Conservation (phyloP, 2,113 vertebrate species). For the Zeus faber region DNA sequence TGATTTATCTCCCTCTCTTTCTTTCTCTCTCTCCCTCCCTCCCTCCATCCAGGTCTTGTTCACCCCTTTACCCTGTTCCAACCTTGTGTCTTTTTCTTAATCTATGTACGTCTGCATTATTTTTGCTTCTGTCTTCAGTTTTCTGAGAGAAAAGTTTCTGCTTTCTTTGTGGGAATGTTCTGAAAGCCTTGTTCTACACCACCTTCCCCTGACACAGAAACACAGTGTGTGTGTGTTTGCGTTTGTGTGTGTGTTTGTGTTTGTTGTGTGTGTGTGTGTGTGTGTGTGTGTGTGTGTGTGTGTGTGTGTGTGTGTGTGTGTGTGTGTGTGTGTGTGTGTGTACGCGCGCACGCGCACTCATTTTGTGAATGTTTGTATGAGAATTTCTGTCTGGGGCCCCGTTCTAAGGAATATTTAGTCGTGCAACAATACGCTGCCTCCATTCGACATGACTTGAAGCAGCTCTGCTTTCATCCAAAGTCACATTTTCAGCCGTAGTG, state of each 20-base stretch:
- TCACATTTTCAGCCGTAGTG: too few species aligned
- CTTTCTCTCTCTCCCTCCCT: conserved; percentile 21
- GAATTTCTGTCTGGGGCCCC: background rate
- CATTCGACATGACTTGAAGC: too few species aligned
- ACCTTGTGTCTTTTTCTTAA: conserved; percentile 14
- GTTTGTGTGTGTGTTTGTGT: background rate
- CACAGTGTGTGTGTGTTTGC: too few species aligned
- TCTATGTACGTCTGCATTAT: conserved; percentile 40
- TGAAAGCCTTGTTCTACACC: background rate
- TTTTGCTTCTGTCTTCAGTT: conserved; percentile 44
- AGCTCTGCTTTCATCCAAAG: too few species aligned
- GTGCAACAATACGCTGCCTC: too few species aligned
- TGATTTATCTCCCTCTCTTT: conserved; percentile 62
- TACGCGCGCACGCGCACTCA: too few species aligned
- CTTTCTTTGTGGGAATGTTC: conserved; percentile 40
- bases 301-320: background rate
- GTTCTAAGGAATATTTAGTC: too few species aligned
- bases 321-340: background rate
- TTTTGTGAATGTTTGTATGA: background rate
- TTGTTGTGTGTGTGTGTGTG: background rate
- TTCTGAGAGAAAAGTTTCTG: too few species aligned
- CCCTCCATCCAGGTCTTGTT: conserved; percentile 60
- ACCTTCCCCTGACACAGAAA: too few species aligned
- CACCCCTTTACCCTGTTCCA: too few species aligned
- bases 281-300: conserved; percentile 6